These are phyloP conservation scores for Eudyptes chrysolophus DNA, from an alignment of 2,113 vertebrate genomes.

Conservation along the genomic window DNA sequence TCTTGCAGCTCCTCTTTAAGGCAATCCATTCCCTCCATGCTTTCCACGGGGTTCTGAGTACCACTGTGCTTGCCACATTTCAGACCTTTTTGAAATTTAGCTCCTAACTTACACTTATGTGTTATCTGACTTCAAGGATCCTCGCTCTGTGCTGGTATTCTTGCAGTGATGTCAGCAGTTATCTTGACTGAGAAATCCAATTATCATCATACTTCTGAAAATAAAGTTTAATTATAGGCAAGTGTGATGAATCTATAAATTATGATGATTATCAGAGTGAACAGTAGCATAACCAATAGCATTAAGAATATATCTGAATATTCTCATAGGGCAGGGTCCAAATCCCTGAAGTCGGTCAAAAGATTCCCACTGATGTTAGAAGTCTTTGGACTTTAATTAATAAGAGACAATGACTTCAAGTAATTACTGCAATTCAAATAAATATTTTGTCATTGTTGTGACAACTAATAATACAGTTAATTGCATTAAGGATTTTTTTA, in stretches of 20 bases:
- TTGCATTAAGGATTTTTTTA: background rate
- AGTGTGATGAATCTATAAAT: slow-evolving; percentile 44
- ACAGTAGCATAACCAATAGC: slow-evolving; percentile 29
- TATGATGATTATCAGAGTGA: slow-evolving; percentile 31
- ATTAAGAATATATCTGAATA: background rate
- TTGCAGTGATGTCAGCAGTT: background rate
- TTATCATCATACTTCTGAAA: slow-evolving; percentile 50
- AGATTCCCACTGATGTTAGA: background rate
- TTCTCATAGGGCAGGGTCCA: background rate
- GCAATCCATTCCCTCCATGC: background rate
- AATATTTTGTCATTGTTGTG: background rate
- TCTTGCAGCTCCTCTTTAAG: background rate
- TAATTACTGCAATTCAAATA: background rate
- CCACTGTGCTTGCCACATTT: background rate
- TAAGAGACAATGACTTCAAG: background rate
- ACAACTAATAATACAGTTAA: background rate
- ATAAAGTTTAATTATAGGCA: slow-evolving; percentile 52
- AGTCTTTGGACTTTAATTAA: background rate
- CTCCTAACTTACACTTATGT: background rate
- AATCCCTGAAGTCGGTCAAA: background rate
- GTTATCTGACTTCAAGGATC: background rate
- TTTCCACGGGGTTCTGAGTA: background rate
- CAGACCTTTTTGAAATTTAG: background rate
- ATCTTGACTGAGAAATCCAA: slow-evolving; percentile 43
- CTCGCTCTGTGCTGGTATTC: background rate